phyloP scores from a whole-genome alignment of 2,113 vertebrate genomes.

The Athene noctua region DNA sequence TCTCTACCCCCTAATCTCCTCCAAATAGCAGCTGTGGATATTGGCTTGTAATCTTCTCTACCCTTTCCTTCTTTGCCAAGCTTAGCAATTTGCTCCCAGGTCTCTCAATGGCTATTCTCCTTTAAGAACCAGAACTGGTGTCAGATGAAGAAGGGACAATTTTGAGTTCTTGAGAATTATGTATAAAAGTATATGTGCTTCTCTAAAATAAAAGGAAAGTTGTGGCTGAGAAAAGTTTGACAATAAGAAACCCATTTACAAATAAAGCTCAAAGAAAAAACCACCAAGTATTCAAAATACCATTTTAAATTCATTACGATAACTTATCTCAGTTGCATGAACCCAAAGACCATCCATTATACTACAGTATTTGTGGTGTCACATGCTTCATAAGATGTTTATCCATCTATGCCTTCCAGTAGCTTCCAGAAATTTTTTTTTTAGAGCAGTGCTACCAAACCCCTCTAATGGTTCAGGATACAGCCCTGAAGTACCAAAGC shows the following conservation, averaged over 20 bases:
- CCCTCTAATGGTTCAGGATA: background rate
- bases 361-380: background rate
- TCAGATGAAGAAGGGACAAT: background rate
- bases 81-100: background rate
- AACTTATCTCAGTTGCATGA: background rate
- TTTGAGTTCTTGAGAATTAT: background rate
- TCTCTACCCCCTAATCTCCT: background rate
- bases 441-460: background rate
- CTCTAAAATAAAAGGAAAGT: background rate
- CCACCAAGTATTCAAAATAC: background rate
- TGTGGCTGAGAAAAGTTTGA: background rate
- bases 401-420: background rate
- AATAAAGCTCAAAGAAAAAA: background rate
- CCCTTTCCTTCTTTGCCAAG: background rate
- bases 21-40: background rate
- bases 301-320: background rate
- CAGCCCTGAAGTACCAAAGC: background rate
- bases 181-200: background rate
- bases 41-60: background rate
- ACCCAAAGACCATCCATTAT: background rate
- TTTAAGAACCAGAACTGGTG: background rate
- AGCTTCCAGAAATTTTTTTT: background rate
- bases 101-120: background rate
- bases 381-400: background rate
- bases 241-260: background rate